These are phyloP conservation scores for Mesitornis unicolor DNA, from an alignment of 2,113 vertebrate genomes.

Conservation along the genomic window DNA sequence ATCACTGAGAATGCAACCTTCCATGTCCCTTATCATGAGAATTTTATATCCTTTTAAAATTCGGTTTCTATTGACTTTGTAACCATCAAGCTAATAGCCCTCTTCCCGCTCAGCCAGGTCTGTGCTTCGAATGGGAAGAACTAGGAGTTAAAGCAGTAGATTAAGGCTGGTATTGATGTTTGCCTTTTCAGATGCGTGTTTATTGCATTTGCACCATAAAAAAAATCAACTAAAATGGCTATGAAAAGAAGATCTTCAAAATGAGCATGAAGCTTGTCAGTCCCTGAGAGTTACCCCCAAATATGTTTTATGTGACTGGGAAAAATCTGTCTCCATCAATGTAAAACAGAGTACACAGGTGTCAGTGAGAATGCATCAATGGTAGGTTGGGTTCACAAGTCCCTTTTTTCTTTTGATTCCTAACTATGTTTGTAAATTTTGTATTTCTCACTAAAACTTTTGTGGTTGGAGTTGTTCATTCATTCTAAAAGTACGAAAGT, in stretches of 20 bases:
- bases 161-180: conserved; percentile 3
- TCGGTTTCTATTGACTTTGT: conserved; percentile 42
- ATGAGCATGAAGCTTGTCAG: background rate
- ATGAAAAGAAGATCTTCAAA: background rate
- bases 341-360: background rate
- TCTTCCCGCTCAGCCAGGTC: background rate
- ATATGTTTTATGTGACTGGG: background rate
- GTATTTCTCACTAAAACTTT: background rate
- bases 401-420: background rate
- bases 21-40: conserved; percentile 1
- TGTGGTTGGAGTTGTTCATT: background rate
- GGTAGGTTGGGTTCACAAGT: background rate
- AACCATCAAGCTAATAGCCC: conserved; percentile 39
- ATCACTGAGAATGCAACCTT: conserved; percentile 24
- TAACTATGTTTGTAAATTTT: background rate
- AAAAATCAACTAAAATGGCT: background rate
- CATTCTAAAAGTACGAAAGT: background rate
- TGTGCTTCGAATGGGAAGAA: background rate
- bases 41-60: conserved; percentile 56
- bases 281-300: background rate
- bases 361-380: background rate
- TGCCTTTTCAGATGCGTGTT: background rate
- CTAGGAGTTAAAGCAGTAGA: background rate
- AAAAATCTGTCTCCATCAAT: background rate
- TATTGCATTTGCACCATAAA: background rate